Base-by-base conservation (phyloP, 2,888 invertebrate genomes). In the Troides helena region DNA sequence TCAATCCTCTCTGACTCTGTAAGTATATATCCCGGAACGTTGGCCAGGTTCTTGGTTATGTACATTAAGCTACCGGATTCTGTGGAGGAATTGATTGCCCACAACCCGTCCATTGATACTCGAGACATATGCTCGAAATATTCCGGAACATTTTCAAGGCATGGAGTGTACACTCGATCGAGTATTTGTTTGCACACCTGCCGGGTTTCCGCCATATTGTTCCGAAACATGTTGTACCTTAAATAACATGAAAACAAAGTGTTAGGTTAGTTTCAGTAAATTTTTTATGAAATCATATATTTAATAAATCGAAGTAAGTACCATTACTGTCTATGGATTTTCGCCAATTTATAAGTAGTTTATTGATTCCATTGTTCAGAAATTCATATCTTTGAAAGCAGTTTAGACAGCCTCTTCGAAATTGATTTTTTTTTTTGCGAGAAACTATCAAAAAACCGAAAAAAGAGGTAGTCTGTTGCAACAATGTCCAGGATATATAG, bases 31-130 rank as follows among this genome's bases (percentile, higher is more conserved):
- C 90, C 90, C 18, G 85, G 82, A 12, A 93, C 84, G 61, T 87
- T 89, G 8, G 92, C 91, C 68, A 94, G 76, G 18, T 92, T 81
- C 62, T 69, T 86, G 0, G 93, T 92, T 74, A 93, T 93, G 76
- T 91, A 94, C 23, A 95, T 79, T 77, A 94, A 94, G 4, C 83
- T 81, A 0, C 83, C 81, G 0, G 76, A 67, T 62, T 94, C 90
- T 10, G 95, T 87, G 0, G 96, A 85, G 57, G 95, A 95, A 81
- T 95, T 94, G 58, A 95, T 86, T 3, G 93, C 93, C 95, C 95
- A 95, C 80, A 97, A 85, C 0, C 96, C 96, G 63, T 95, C 89
- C 6, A 95, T 78, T 63, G 96, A 79, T 2, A 94, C 90, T 5
- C 74, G 80, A 0, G 94, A 87, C 95, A 96, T 95, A 68, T 89